Evolutionary conservation across 2,113 vertebrate genomes (phyloP), one percentile per base, ranked within the genome.

Genomic region (Recurvirostra avosetta): DNA sequence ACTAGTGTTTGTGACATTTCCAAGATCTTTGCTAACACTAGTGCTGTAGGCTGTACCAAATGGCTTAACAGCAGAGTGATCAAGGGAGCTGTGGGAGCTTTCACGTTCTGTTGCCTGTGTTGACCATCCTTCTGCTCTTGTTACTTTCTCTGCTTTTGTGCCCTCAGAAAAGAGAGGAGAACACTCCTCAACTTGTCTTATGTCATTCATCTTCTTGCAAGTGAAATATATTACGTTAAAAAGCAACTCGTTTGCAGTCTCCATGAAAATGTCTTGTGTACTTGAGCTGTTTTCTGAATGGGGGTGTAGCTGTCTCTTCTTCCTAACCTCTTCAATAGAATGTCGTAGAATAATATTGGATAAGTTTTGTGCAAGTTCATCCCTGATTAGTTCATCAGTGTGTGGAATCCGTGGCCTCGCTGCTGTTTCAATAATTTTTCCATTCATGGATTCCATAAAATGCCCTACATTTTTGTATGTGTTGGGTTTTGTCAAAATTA

Each of bases 321-420:
- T 98, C 91, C 98, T 98, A 41, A 98, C 98, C 91, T 99, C 99
- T 62, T 99, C 98, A 34, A 99, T 92, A 68, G 98, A 99, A 90
- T 99, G 98, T 34, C 98, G 98, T 63, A 99, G 98, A 65, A 99
- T 98, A 78, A 98, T 97, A 91, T 98, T 98, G 62, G 99, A 99
- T 86, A 99, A 95, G 87, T 99, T 99, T 78, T 99, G 98, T 1
- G 99, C 99, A 62, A 99, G 97, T 53, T 99, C 98, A 50, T 99
- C 98, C 63, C 98, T 96, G 55, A 97, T 97, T 29, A 93, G 93
- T 82, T 98, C 98, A 78, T 98, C 98, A 27, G 97, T 89, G 72
- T 73, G 96, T 22, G 97, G 87, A 77, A 97, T 96, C 86, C 73
- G 98, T 45, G 99, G 98, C 89, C 97, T 98, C 23, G 98, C 98